Evolutionary conservation across 1,140 invertebrate genomes (phyloP), one percentile per base, ranked within the genome.

Genomic region (Ips nitidus): DNA sequence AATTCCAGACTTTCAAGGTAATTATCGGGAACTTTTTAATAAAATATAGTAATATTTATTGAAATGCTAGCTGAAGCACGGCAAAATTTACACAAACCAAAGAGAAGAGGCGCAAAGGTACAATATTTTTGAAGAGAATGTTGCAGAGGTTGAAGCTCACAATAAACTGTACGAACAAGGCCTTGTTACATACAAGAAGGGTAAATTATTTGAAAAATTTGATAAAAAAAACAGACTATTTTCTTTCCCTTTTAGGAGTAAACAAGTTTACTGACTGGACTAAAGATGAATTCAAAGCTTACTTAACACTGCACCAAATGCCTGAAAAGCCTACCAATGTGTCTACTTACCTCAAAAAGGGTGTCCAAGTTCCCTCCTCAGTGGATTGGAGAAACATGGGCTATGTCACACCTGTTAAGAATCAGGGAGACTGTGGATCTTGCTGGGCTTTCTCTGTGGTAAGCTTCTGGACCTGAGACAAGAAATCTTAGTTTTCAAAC

Each of bases 231-330:
- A n/a, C n/a, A n/a, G n/a, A n/a, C 22, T 22, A 22, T 22, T 22
- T 22, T 0, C 22, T 22, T 22, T 22, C 22, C 22, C 22, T 22
- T 22, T 22, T 22, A 22, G 22, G 22, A 22, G 22, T 94, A 74
- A 95, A 95, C 80, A 87, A 94, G 77, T 95, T 90, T 80, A 87
- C 88, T 61, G 94, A 96, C 82, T 84, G 94, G 90, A 84, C 94
- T 72, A 88, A 88, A 78, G 88, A 92, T 73, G 94, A 96, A 82
- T 94, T 95, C 42, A 41, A 8, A 8, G 47, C 8, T n/a, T 43
- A 43, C 40, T 42, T 63, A 5, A 47, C 22, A 4, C 5, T 39
- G 8, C 62, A 63, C n/a, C 6, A 22, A 37, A 56, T 47, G 50
- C 67, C 67, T 40, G n/a, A 8, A 22, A 22, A 22, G 22, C 3